Base-by-base conservation (phyloP, 1,140 invertebrate species). In the Nylanderia fulva region DNA sequence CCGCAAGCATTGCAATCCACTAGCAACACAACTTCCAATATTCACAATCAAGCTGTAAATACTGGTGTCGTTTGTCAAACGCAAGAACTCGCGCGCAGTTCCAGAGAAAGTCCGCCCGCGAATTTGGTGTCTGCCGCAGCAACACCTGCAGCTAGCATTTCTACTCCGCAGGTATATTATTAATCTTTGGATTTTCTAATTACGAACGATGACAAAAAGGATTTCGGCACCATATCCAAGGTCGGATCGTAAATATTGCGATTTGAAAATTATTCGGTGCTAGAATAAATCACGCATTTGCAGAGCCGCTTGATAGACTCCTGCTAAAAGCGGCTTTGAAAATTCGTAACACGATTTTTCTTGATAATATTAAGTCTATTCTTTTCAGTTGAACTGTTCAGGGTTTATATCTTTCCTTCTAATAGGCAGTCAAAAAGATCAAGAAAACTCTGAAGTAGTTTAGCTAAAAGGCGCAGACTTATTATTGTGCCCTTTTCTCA, bases 31-130 rank as follows among this genome's bases (percentile, higher is more conserved):
- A 89, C 88, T 85, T 88, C 92, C 36, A 94, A 90, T 61, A 91
- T 93, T 42, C 93, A 94, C 71, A 94, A 86, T 92, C 94, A 95
- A 88, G 86, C 91, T 13, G 90, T 93, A 13, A 93, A 93, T 0
- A 90, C 94, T 33, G 93, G 93, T 21, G 93, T 95, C 39, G 94
- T 95, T 27, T 94, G 94, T 76, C 94, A 94, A 80, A 93, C 94
- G 18, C 94, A 95, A 88, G 93, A 94, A 89, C 92, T 94, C 60
- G 93, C 91, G 69, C 93, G 93, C 77, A 85, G 91, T 71, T 94
- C 93, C 52, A 93, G 93, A 86, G 93, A 94, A 87, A 95, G 93
- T 92, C 93, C 93, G 54, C 94, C 94, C 11, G 90, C 86, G 21
- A 94, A 89, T 77, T 92, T 93, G 33, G 94, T 92, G 82, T 91